Evolutionary conservation across 1,140 invertebrate genomes (phyloP).

Genomic region (Reticulitermes speratus): DNA sequence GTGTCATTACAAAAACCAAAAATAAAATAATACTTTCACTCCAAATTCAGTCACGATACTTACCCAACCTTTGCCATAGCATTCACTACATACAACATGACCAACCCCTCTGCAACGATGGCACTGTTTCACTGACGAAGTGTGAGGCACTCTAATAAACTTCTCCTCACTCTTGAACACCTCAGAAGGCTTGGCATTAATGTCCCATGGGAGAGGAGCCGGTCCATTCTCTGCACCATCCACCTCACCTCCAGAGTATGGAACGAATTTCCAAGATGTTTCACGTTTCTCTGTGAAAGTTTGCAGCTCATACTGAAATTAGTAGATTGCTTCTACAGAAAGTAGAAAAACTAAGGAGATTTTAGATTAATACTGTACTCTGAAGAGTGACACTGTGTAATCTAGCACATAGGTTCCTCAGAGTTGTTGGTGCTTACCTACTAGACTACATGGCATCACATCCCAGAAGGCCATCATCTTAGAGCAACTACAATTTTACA

Average conservation of each 20-base stretch:
- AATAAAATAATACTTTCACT: too few species aligned
- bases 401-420: too few species aligned
- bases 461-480: too few species aligned
- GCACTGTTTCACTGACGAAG: conserved; percentile 57
- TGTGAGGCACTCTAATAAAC: conserved; percentile 57
- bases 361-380: too few species aligned
- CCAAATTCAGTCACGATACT: background rate
- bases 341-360: too few species aligned
- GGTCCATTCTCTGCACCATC: conserved; percentile 51
- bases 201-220: conserved; percentile 58
- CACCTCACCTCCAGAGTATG: conserved; percentile 53
- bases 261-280: conserved; percentile 56
- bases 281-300: conserved; percentile 60
- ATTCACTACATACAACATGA: conserved; percentile 52
- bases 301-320: conserved; percentile 56
- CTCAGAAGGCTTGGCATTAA: conserved; percentile 46
- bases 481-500: too few species aligned
- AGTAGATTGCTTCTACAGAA: background rate
- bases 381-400: too few species aligned
- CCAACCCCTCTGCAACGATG: conserved; percentile 55
- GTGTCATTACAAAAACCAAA: too few species aligned
- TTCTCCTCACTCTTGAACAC: conserved; percentile 52
- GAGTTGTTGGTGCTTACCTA: too few species aligned
- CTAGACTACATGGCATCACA: too few species aligned
- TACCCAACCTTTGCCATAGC: conserved; percentile 56